These are phyloP conservation scores for Stenoptilia bipunctidactyla DNA, from an alignment of 2,888 invertebrate species.

Conservation along the genomic window DNA sequence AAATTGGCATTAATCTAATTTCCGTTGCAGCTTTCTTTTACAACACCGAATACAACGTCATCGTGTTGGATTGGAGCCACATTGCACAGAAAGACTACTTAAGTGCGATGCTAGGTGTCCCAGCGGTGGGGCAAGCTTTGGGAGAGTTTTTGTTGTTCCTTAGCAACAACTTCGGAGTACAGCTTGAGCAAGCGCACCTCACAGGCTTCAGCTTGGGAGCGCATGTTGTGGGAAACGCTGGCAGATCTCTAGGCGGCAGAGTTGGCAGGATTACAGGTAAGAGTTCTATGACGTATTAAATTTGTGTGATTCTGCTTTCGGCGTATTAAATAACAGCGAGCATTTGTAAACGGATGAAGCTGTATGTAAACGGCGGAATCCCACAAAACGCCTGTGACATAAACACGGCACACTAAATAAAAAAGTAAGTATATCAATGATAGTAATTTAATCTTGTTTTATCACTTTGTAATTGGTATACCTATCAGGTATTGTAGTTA, in stretches of 20 bases:
- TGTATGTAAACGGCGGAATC: no score
- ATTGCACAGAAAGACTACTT: constrained; percentile 27
- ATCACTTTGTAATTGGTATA: no score
- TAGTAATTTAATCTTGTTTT: no score
- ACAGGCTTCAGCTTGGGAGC: constrained; percentile 40
- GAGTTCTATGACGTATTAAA: background rate
- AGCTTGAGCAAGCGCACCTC: constrained; percentile 26
- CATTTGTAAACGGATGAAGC: no score
- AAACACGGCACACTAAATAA: no score
- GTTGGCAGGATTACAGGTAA: constrained; percentile 34
- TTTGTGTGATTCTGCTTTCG: no score
- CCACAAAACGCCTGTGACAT: no score
- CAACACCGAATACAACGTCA: constrained; percentile 28
- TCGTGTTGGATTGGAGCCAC: constrained; percentile 34
- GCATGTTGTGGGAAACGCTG: constrained; percentile 35
- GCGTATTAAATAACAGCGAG: no score
- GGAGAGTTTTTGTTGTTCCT: constrained; percentile 32
- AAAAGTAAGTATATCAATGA: no score
- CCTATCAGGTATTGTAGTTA: no score
- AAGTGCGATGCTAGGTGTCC: constrained; percentile 28
- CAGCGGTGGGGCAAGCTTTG: constrained; percentile 28
- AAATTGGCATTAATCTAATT: no score
- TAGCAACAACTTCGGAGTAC: constrained; percentile 20
- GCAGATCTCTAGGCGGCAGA: constrained; percentile 25
- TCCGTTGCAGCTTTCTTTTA: constrained; percentile 24